Evolutionary conservation across 2,797 vertebrate species (phyloP).

Genomic region (Thaleichthys pacificus): DNA sequence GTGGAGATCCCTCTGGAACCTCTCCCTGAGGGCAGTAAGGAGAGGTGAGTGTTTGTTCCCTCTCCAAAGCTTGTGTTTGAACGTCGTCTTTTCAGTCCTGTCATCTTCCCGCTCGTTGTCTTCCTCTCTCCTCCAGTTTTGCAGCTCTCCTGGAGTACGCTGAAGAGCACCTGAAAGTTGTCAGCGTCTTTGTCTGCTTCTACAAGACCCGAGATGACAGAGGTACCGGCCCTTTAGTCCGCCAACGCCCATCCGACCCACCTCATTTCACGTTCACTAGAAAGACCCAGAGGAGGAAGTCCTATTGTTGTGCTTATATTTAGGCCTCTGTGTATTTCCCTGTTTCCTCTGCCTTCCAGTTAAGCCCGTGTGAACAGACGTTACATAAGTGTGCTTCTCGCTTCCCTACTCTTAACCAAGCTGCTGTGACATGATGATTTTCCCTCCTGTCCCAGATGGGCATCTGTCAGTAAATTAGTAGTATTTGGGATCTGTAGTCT

Average conservation of each 20-base stretch:
- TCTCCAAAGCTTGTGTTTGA: too few species aligned
- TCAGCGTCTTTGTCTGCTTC: conserved; percentile 82
- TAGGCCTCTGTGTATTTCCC: neutral
- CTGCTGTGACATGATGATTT: too few species aligned
- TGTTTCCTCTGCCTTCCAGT: neutral
- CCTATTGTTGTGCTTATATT: neutral
- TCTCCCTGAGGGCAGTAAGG: conserved; percentile 83
- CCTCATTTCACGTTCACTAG: neutral
- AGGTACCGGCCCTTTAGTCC: conserved; percentile 54
- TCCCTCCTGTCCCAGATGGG: too few species aligned
- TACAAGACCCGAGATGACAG: conserved; percentile 84
- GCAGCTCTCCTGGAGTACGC: conserved; percentile 80
- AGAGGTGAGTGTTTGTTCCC: conserved; percentile 67
- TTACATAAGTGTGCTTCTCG: neutral
- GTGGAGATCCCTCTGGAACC: conserved; percentile 78
- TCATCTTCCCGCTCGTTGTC: neutral
- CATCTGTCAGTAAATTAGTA: too few species aligned
- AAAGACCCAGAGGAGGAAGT: neutral
- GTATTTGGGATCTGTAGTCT: too few species aligned
- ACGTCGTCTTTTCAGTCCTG: neutral
- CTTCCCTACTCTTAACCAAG: neutral
- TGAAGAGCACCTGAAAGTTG: conserved; percentile 83
- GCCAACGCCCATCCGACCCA: neutral
- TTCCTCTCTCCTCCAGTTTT: conserved; percentile 64
- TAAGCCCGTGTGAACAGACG: neutral